A percentile compares a stretch with the other conserved stretches of the same genome.
phyloP scores from a whole-genome alignment of 2,888 invertebrate species.

The Lithophane socia region DNA sequence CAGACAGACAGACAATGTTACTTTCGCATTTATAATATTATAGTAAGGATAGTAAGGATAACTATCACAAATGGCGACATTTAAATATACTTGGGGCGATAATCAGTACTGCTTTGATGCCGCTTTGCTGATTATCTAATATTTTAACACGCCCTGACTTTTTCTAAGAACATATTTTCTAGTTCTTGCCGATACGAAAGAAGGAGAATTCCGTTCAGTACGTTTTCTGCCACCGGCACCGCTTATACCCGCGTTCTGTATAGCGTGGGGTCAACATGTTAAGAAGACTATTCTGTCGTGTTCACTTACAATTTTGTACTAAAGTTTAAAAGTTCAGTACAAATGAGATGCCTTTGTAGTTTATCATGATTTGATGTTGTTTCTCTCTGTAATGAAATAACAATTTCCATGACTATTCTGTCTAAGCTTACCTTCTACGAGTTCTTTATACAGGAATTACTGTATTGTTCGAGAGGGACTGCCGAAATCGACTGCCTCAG shows the following conservation, averaged over 20 bases:
- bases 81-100: background rate
- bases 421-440: background rate
- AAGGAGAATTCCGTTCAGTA: background rate
- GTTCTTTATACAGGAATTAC: background rate
- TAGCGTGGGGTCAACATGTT: background rate
- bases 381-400: background rate
- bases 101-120: background rate
- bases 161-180: too few species aligned
- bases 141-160: background rate
- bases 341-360: constrained; percentile 16
- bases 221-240: background rate
- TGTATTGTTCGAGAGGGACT: background rate
- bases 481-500: background rate
- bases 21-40: too few species aligned
- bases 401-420: background rate
- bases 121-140: background rate
- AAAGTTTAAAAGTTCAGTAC: constrained; percentile 8
- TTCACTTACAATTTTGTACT: constrained; percentile 16
- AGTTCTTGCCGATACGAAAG: too few species aligned
- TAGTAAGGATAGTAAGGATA: too few species aligned
- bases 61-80: background rate
- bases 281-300: constrained; percentile 1
- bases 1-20: too few species aligned
- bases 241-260: background rate
- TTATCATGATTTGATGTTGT: constrained; percentile 24